These are phyloP conservation scores for Pseudonaja textilis DNA, from an alignment of 2,113 vertebrate species.

Conservation along the genomic window DNA sequence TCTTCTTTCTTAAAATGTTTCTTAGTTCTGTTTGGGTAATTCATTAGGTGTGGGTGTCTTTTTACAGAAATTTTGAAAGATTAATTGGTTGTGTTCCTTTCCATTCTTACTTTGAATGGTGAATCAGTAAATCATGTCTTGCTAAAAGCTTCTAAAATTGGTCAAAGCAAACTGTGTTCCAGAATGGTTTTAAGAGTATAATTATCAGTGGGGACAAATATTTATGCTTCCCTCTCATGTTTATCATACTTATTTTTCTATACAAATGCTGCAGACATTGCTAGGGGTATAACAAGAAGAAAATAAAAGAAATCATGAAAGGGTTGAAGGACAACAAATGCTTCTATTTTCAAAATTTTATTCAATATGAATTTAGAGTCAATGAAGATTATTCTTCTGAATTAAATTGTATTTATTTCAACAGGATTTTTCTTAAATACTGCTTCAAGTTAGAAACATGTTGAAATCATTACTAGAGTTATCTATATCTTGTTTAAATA, in stretches of 20 bases:
- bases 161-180: accelerated
- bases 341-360: conserved; percentile 18
- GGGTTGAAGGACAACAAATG: neutral
- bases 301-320: neutral
- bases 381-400: neutral
- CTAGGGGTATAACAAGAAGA: neutral
- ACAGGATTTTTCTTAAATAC: conserved; percentile 11
- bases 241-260: neutral
- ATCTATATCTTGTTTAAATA: conserved; percentile 15
- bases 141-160: neutral
- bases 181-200: neutral
- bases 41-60: conserved; percentile 5
- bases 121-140: conserved; percentile 10
- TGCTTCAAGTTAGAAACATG: neutral
- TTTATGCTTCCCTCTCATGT: neutral
- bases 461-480: conserved; percentile 29
- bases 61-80: conserved; percentile 26
- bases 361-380: neutral
- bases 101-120: neutral
- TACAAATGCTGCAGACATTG: neutral
- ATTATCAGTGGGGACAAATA: neutral
- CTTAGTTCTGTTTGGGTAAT: conserved; percentile 6
- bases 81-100: neutral
- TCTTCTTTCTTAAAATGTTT: conserved; percentile 19
- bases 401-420: neutral